Percentiles rank a stretch among this genome's conserved stretches.
phyloP scores from a whole-genome alignment of 2,113 vertebrate species.

The Odobenus rosmarus region DNA sequence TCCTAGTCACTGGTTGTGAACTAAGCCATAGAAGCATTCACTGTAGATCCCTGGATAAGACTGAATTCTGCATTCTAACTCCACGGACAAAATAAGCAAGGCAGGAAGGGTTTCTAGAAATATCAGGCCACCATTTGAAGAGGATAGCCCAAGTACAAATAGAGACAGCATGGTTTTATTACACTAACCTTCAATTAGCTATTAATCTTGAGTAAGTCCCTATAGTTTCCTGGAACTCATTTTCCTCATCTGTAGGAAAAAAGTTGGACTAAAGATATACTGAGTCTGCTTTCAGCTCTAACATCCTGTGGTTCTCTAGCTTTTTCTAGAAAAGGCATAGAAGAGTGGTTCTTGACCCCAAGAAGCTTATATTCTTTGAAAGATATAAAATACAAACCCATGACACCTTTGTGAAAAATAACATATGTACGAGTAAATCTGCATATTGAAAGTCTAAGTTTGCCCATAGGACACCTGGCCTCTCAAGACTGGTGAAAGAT shows the following conservation, averaged over 20 bases:
- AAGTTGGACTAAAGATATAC: background rate
- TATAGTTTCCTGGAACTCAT: background rate
- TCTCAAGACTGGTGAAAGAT: background rate
- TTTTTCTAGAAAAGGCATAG: background rate
- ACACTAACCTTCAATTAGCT: background rate
- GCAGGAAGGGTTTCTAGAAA: background rate
- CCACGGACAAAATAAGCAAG: background rate
- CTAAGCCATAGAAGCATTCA: slow-evolving; percentile 23
- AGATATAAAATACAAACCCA: background rate
- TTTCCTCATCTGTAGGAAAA: background rate
- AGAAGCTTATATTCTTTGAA: background rate
- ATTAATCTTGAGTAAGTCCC: background rate
- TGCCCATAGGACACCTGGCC: background rate
- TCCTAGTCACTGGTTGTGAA: background rate
- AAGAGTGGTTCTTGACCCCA: background rate
- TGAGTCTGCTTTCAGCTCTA: background rate
- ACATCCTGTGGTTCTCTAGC: background rate
- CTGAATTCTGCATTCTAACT: slow-evolving; percentile 19
- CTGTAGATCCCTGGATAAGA: background rate
- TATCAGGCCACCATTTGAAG: background rate
- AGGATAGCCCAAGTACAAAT: background rate
- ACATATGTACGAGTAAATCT: background rate
- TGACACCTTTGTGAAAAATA: background rate
- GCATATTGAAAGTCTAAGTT: background rate
- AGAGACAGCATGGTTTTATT: background rate